These are phyloP conservation scores for Polymixis lichenea DNA, from an alignment of 2,888 invertebrate genomes.

Conservation along the genomic window DNA sequence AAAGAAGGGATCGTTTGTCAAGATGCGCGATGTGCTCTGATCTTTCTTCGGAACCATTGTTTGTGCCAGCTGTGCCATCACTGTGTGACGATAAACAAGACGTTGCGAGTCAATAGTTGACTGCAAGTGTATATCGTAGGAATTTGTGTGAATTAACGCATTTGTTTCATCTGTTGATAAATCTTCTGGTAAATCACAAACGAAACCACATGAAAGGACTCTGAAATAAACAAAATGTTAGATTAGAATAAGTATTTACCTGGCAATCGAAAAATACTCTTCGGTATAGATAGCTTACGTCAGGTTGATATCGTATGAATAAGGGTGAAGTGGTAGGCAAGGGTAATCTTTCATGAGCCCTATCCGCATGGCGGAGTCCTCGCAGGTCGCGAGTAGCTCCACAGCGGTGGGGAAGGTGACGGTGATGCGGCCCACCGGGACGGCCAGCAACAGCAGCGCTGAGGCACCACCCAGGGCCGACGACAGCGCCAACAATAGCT, in stretches of 20 bases:
- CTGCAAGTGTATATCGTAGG: constrained; percentile 90
- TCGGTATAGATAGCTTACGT: constrained; percentile 78
- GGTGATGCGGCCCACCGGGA: constrained; percentile 93
- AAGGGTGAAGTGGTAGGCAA: constrained; percentile 86
- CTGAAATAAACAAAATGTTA: constrained; percentile 70
- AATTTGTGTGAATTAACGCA: constrained; percentile 86
- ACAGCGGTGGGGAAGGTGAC: constrained; percentile 91
- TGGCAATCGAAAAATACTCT: not conserved
- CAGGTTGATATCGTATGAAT: constrained; percentile 86
- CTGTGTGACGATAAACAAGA: constrained; percentile 84
- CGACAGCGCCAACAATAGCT: constrained; percentile 93
- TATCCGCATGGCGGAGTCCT: constrained; percentile 76
- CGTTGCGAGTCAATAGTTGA: constrained; percentile 79
- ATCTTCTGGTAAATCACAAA: constrained; percentile 88
- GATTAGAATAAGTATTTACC: not conserved
- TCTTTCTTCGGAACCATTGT: constrained; percentile 83
- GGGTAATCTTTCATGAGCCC: constrained; percentile 86
- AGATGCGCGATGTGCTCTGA: constrained; percentile 88
- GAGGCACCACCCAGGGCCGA: constrained; percentile 92
- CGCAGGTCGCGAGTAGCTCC: constrained; percentile 91
- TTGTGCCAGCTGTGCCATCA: constrained; percentile 77
- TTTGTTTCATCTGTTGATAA: constrained; percentile 84
- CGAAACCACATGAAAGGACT: constrained; percentile 90
- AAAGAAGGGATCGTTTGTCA: constrained; percentile 91
- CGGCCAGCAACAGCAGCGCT: constrained; percentile 92